Evolutionary conservation across 1,140 invertebrate genomes (phyloP).

Genomic region (Odontomachus brunneus): DNA sequence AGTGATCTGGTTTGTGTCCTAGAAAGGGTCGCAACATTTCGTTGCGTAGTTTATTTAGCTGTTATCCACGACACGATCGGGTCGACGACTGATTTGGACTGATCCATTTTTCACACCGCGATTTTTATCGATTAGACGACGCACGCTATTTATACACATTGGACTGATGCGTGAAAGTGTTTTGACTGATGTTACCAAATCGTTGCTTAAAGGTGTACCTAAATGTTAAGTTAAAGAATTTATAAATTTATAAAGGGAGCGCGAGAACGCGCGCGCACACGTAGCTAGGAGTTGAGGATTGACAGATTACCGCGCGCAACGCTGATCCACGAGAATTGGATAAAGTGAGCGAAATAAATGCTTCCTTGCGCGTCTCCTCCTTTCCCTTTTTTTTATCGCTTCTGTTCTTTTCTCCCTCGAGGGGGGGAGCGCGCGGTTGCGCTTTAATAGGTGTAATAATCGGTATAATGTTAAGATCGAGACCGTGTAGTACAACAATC

Average conservation of each 20-base stretch:
- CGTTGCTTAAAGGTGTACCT: conserved; percentile 83
- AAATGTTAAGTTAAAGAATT: conserved; percentile 83
- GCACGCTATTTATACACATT: conserved; percentile 73
- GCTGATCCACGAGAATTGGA: conserved; percentile 7
- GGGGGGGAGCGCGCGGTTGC: neutral
- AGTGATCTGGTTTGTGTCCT: conserved; percentile 38
- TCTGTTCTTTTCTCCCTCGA: neutral
- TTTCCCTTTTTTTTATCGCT: neutral
- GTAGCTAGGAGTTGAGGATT: neutral
- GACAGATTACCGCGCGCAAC: neutral
- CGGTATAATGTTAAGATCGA: conserved; percentile 50
- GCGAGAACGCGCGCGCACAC: conserved; percentile 1
- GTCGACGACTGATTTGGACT: conserved; percentile 83
- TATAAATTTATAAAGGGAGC: conserved; percentile 48
- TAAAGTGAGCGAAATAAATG: conserved; percentile 23
- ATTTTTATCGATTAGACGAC: conserved; percentile 81
- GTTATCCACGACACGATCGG: conserved; percentile 69
- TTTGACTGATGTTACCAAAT: conserved; percentile 86
- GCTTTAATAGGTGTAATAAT: conserved; percentile 22
- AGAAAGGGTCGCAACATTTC: conserved; percentile 29
- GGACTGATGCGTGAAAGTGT: conserved; percentile 84
- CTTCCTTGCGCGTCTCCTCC: conserved; percentile 8
- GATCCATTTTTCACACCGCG: conserved; percentile 75
- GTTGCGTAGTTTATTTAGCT: conserved; percentile 52
- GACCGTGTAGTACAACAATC: conserved; percentile 59